phyloP scores from a whole-genome alignment of 2,113 vertebrate species.

The Vimba vimba region DNA sequence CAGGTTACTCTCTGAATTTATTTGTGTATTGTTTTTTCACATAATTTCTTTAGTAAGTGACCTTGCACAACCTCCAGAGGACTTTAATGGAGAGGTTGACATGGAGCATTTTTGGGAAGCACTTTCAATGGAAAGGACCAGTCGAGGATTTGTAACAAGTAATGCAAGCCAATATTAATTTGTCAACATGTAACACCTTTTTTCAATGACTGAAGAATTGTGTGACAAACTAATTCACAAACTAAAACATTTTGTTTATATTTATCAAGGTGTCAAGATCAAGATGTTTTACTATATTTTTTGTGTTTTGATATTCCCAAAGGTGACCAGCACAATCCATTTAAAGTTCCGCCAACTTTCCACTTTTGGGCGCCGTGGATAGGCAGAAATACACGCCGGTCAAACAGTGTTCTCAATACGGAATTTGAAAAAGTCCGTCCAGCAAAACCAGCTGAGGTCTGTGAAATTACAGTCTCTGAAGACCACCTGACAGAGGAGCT shows the following conservation, averaged over 20 bases:
- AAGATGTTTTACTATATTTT: too few relatives aligned
- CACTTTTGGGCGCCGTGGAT: constrained; percentile 41
- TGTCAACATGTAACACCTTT: too few relatives aligned
- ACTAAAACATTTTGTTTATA: too few relatives aligned
- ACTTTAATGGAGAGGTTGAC: not conserved
- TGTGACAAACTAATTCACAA: not conserved
- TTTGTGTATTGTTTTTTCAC: not conserved
- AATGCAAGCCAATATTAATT: too few relatives aligned
- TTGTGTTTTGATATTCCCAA: not conserved
- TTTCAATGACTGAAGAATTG: too few relatives aligned
- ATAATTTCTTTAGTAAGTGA: not conserved
- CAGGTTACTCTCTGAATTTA: too few relatives aligned
- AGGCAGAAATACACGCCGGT: not conserved
- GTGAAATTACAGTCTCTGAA: not conserved
- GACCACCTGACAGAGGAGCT: constrained; percentile 10
- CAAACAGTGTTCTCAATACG: constrained; percentile 16
- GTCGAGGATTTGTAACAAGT: constrained; percentile 22
- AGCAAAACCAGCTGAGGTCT: too few relatives aligned
- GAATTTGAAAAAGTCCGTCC: constrained; percentile 31
- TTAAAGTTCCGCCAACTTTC: constrained; percentile 34
- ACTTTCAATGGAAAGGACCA: not conserved
- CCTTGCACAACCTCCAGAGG: not conserved
- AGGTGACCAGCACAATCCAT: not conserved
- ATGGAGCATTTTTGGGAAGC: not conserved
- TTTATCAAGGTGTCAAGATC: too few relatives aligned